phyloP scores from a whole-genome alignment of 2,797 vertebrate genomes.

The Acanthornis magna region DNA sequence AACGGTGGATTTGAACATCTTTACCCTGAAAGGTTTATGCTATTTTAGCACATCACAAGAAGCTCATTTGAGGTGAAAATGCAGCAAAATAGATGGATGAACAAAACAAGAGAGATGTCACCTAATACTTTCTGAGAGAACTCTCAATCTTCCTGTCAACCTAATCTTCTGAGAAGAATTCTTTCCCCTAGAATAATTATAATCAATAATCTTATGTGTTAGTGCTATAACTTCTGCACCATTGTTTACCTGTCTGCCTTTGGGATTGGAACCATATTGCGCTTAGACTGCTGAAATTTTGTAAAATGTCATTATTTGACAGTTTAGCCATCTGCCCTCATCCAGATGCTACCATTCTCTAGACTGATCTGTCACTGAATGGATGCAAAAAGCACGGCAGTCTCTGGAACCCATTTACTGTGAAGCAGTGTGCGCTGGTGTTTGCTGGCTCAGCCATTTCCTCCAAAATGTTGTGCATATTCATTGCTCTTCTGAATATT shows the following conservation, averaged over 20 bases:
- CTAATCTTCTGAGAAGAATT: slow-evolving; percentile 52
- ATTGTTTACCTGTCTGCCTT: slow-evolving; percentile 67
- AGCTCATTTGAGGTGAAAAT: not conserved
- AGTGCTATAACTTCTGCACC: slow-evolving; percentile 26
- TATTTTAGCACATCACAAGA: not conserved
- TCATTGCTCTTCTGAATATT: slow-evolving; percentile 35
- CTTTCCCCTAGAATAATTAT: slow-evolving; percentile 60
- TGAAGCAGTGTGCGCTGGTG: not conserved
- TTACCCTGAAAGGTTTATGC: not conserved
- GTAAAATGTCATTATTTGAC: slow-evolving; percentile 71
- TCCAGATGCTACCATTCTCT: slow-evolving; percentile 68
- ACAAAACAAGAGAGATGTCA: not conserved
- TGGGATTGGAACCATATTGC: slow-evolving; percentile 64
- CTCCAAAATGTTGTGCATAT: slow-evolving; percentile 9
- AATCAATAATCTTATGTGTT: slow-evolving; percentile 63
- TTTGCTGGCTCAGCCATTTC: slow-evolving; percentile 53
- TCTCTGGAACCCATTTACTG: slow-evolving; percentile 32
- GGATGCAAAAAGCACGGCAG: not conserved
- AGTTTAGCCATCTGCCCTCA: slow-evolving; percentile 71
- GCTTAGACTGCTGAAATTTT: slow-evolving; percentile 59
- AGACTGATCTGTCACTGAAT: slow-evolving; percentile 36
- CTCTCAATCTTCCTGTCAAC: slow-evolving; percentile 56
- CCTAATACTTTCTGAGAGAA: slow-evolving; percentile 16
- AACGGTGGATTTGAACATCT: not conserved
- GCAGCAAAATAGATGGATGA: slow-evolving; percentile 3